Conservation (phyloP, 2,888 invertebrate genomes). For the Byasa hedistus region DNA sequence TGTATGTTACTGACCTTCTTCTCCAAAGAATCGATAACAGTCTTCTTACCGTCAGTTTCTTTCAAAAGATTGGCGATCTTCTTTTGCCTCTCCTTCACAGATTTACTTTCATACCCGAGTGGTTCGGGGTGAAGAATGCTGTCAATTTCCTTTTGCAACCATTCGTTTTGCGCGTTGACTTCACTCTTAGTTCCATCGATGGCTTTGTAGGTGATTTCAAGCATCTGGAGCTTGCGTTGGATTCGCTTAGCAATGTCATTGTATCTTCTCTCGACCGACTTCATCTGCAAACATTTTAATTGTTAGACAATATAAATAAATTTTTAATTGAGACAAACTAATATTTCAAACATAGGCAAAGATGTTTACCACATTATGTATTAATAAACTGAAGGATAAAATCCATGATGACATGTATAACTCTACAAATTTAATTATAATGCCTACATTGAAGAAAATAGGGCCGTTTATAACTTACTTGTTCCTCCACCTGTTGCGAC, state of each 20-base stretch:
- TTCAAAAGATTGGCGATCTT: constrained; percentile 86
- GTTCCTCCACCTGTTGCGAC: constrained; percentile 94
- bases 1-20: constrained; percentile 91
- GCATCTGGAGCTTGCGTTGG: constrained; percentile 89
- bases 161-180: constrained; percentile 88
- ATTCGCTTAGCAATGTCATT: constrained; percentile 91
- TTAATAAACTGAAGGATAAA: no score
- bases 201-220: constrained; percentile 91
- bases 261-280: constrained; percentile 90
- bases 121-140: constrained; percentile 83
- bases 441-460: no score
- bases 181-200: constrained; percentile 90
- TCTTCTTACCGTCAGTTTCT: constrained; percentile 91
- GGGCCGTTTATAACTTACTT: constrained; percentile 62
- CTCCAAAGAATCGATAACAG: constrained; percentile 89
- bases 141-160: constrained; percentile 87
- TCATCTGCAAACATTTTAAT: constrained; percentile 75
- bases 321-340: neutral
- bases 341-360: no score
- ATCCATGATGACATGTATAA: no score
- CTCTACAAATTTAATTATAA: no score
- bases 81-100: constrained; percentile 86
- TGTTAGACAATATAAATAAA: neutral
- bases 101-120: constrained; percentile 88
- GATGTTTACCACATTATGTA: no score